Percentiles rank a stretch among this genome's conserved stretches.
phyloP scores from a whole-genome alignment of 1,140 invertebrate genomes.

The Drosophila persimilis region DNA sequence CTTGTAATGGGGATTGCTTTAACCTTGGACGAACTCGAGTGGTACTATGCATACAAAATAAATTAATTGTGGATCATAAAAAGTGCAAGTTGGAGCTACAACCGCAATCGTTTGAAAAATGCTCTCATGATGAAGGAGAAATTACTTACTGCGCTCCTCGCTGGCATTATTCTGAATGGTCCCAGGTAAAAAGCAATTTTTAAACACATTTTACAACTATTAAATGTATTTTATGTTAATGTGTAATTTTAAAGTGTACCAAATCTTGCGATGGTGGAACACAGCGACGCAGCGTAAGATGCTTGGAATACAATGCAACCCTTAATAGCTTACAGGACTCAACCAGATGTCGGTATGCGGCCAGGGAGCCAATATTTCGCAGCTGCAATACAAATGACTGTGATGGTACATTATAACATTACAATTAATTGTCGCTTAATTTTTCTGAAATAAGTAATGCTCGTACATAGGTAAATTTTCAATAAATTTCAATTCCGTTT shows the following conservation, averaged over 20 bases:
- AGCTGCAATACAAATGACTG: conserved; percentile 87
- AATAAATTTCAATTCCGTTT: background rate
- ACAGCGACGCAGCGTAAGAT: conserved; percentile 86
- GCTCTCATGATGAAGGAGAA: conserved; percentile 83
- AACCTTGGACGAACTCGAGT: conserved; percentile 83
- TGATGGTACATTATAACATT: conserved; percentile 53
- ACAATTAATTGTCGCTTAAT: background rate
- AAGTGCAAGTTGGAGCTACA: conserved; percentile 77
- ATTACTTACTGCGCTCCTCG: conserved; percentile 83
- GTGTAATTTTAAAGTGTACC: conserved; percentile 83
- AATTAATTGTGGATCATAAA: conserved; percentile 80
- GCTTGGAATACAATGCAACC: conserved; percentile 84
- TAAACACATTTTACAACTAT: background rate
- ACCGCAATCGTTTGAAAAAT: conserved; percentile 67
- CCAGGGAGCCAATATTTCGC: conserved; percentile 84
- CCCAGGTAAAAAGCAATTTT: conserved; percentile 81
- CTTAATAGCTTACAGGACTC: conserved; percentile 77
- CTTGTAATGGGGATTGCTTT: conserved; percentile 84
- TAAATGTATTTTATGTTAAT: background rate
- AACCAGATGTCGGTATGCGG: conserved; percentile 84
- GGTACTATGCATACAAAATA: conserved; percentile 84
- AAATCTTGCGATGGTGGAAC: conserved; percentile 86
- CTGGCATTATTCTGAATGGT: conserved; percentile 87
- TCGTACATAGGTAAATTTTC: too few relatives aligned
- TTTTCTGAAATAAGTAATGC: too few relatives aligned